phyloP scores from a whole-genome alignment of 2,797 vertebrate genomes.

The Chelonia mydas region DNA sequence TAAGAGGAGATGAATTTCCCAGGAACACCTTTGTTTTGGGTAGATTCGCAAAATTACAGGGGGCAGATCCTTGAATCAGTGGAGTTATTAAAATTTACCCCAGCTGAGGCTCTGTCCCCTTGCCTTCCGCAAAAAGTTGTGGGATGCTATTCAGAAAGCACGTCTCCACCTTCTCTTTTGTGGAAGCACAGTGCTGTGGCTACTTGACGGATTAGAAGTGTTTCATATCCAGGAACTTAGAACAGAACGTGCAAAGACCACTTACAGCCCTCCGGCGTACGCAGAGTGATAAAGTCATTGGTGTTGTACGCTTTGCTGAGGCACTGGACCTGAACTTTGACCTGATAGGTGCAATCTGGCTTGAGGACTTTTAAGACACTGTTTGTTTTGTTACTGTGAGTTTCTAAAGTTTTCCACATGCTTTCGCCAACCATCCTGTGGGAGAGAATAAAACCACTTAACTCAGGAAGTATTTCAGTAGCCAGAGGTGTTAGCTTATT shows the following conservation, averaged over 20 bases:
- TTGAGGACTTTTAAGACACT: conserved; percentile 89
- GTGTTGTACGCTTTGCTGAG: conserved; percentile 91
- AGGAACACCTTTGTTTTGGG: neutral
- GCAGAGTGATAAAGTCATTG: conserved; percentile 90
- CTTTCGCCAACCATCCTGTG: conserved; percentile 89
- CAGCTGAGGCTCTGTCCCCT: no score
- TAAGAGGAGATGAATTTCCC: neutral
- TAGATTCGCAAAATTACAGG: neutral
- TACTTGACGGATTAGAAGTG: neutral
- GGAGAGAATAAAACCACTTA: fast-evolving
- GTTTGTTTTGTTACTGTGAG: conserved; percentile 94
- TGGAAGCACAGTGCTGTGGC: neutral
- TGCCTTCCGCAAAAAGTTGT: neutral
- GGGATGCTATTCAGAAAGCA: neutral
- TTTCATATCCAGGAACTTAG: neutral
- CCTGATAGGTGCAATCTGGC: conserved; percentile 94
- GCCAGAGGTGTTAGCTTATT: neutral
- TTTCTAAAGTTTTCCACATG: conserved; percentile 91
- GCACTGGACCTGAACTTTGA: conserved; percentile 95
- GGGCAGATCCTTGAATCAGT: neutral
- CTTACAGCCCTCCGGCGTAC: conserved; percentile 95
- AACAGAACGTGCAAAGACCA: conserved; percentile 9
- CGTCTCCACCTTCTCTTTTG: neutral
- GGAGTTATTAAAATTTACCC: neutral
- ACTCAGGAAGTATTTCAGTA: neutral